These are phyloP conservation scores for Reticulitermes speratus DNA, from an alignment of 1,140 invertebrate species.

Conservation along the genomic window DNA sequence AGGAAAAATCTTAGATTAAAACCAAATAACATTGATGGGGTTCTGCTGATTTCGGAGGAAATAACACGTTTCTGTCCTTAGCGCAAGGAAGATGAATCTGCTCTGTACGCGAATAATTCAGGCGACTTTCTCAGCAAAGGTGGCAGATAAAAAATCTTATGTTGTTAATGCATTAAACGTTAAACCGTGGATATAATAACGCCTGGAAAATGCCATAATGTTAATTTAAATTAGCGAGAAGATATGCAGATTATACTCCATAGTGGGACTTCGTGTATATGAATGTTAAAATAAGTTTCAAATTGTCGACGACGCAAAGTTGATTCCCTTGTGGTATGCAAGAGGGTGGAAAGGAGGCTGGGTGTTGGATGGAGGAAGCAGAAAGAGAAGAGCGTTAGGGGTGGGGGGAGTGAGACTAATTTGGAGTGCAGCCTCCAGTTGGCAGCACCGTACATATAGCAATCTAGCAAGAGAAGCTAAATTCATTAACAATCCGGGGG, in stretches of 20 bases:
- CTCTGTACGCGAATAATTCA: background rate
- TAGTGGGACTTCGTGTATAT: conserved; percentile 42
- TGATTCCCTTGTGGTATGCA: conserved; percentile 40
- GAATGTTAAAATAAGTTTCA: conserved; percentile 53
- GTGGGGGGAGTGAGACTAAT: conserved; percentile 25
- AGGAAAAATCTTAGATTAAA: background rate
- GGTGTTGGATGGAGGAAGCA: conserved; percentile 14
- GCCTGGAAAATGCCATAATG: conserved; percentile 36
- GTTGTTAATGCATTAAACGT: conserved; percentile 23
- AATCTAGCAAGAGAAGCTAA: conserved; percentile 31
- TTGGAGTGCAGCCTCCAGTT: conserved; percentile 24
- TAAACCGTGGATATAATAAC: conserved; percentile 17
- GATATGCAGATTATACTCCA: conserved; percentile 38
- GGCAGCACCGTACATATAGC: conserved; percentile 29
- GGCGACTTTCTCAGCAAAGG: background rate
- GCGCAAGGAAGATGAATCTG: background rate
- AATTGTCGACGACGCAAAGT: conserved; percentile 50
- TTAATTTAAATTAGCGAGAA: conserved; percentile 38
- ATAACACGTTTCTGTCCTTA: background rate
- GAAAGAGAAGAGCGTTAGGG: conserved; percentile 21
- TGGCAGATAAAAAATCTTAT: conserved; percentile 12
- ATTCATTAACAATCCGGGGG: conserved; percentile 30
- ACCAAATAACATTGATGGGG: background rate
- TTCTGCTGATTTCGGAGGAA: background rate
- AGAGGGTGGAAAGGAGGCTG: background rate